These are phyloP conservation scores for Idris sp. DNA, from an alignment of 1,140 invertebrate species.

Conservation along the genomic window DNA sequence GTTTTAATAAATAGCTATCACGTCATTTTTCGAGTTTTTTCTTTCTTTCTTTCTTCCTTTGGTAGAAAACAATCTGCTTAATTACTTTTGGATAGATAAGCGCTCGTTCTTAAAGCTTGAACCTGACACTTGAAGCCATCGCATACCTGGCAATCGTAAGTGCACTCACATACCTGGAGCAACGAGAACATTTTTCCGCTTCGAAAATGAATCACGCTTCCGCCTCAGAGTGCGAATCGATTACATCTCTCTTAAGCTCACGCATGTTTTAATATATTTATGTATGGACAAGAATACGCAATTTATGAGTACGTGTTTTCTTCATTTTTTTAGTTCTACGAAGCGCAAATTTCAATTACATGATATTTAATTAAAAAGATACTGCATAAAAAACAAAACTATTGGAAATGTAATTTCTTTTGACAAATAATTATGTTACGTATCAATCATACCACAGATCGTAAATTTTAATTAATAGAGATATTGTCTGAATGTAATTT, in stretches of 20 bases:
- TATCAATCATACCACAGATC: too few relatives aligned
- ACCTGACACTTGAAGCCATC: conserved; percentile 6
- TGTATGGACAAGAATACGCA: conserved; percentile 7
- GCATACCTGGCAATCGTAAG: too few relatives aligned
- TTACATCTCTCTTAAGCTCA: conserved; percentile 21
- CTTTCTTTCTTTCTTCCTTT: conserved; percentile 8
- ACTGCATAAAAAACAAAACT: too few relatives aligned
- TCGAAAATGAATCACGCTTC: conserved; percentile 13
- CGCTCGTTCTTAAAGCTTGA: not conserved
- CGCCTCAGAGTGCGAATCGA: conserved; percentile 22
- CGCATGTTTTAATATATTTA: conserved; percentile 14
- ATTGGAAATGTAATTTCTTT: too few relatives aligned
- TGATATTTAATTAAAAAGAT: conserved; percentile 22
- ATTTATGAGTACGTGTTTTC: conserved; percentile 9
- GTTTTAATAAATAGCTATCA: too few relatives aligned
- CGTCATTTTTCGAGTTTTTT: too few relatives aligned
- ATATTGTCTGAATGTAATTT: too few relatives aligned
- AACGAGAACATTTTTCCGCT: conserved; percentile 1
- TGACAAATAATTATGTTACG: too few relatives aligned
- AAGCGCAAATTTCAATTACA: conserved; percentile 18
- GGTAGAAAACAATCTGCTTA: conserved; percentile 6
- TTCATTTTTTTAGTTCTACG: conserved; percentile 2
- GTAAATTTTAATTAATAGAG: too few relatives aligned
- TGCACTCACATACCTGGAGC: conserved; percentile 1
- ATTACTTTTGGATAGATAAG: conserved; percentile 5